phyloP scores from a whole-genome alignment of 2,888 invertebrate genomes.

The Patella depressa region DNA sequence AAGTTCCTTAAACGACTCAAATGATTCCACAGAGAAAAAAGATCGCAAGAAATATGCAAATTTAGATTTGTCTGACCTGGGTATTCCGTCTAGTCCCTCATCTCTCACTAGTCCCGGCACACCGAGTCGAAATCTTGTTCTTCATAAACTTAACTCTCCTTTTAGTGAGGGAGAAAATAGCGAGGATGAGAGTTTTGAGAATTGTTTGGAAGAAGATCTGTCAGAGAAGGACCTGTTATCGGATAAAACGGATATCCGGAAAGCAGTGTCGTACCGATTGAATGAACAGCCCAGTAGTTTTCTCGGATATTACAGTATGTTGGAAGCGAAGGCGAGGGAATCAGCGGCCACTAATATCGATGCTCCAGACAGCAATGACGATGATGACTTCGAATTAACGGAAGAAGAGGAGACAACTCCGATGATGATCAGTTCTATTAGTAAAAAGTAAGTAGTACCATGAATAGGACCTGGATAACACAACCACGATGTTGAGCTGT shows the following conservation, averaged over 20 bases:
- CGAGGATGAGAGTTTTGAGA: slow-evolving; percentile 41
- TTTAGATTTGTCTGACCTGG: slow-evolving; percentile 81
- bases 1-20: neutral
- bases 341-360: slow-evolving; percentile 14
- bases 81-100: slow-evolving; percentile 74
- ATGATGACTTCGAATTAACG: slow-evolving; percentile 38
- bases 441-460: slow-evolving; percentile 21
- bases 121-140: slow-evolving; percentile 35
- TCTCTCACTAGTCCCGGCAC: slow-evolving; percentile 33
- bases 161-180: slow-evolving; percentile 52
- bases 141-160: slow-evolving; percentile 41
- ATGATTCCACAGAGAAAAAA: slow-evolving; percentile 2
- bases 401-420: slow-evolving; percentile 37
- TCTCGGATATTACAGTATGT: slow-evolving; percentile 67
- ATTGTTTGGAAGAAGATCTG: slow-evolving; percentile 38
- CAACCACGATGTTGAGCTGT: too few species aligned
- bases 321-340: slow-evolving; percentile 62
- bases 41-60: slow-evolving; percentile 75
- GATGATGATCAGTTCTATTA: slow-evolving; percentile 22
- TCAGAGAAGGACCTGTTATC: slow-evolving; percentile 42
- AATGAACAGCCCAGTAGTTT: slow-evolving; percentile 49
- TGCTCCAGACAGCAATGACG: slow-evolving; percentile 33
- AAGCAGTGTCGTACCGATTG: slow-evolving; percentile 13
- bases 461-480: neutral
- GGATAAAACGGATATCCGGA: neutral